These are phyloP conservation scores for Aegithalos caudatus DNA, from an alignment of 2,113 vertebrate species.

Conservation along the genomic window DNA sequence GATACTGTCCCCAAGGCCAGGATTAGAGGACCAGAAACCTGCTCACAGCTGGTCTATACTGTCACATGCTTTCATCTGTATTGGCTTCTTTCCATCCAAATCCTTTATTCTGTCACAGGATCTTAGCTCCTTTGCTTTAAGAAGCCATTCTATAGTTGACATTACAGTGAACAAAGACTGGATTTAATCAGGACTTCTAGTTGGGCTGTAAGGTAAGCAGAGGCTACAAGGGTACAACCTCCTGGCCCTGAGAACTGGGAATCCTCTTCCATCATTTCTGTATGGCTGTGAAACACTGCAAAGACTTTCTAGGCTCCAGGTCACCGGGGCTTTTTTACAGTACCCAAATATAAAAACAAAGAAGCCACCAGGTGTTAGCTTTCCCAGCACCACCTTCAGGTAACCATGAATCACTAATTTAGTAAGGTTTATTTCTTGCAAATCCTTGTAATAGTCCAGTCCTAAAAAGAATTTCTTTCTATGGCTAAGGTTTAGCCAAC, in stretches of 20 bases:
- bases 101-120: neutral
- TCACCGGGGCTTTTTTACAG: neutral
- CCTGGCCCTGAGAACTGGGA: neutral
- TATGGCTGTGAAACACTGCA: neutral
- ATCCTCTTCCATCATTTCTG: neutral
- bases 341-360: neutral
- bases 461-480: neutral
- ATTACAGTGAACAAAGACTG: neutral
- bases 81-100: neutral
- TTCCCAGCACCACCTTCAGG: neutral
- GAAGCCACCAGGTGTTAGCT: neutral
- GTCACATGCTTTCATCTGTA: neutral
- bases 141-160: neutral
- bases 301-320: neutral
- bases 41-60: neutral
- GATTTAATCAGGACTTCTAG: neutral
- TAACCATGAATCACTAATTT: neutral
- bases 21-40: neutral
- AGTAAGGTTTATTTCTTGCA: neutral
- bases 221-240: fast-evolving
- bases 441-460: neutral
- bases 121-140: neutral
- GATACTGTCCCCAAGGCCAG: neutral
- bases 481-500: neutral
- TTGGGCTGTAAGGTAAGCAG: neutral